Percentiles rank a stretch among this genome's conserved stretches.
These are phyloP conservation scores for Leptobrachium ailaonicum DNA, from an alignment of 2,113 vertebrate species.

Conservation along the genomic window DNA sequence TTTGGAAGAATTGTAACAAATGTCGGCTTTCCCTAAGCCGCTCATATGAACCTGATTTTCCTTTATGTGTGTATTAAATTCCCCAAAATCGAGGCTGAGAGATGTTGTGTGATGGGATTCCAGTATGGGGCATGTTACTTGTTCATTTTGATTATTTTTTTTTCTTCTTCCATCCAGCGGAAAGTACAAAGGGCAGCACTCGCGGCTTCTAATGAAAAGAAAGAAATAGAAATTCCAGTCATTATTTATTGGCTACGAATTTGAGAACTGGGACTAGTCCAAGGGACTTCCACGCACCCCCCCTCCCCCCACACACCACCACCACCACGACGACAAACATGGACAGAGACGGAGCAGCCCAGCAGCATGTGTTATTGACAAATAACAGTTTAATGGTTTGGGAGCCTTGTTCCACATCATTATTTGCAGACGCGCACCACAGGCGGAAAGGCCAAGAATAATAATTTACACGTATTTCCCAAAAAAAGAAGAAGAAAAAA, in stretches of 20 bases:
- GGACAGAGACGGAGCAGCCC: background rate
- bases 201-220: background rate
- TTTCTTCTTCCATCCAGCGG: background rate
- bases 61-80: slow-evolving; percentile 24
- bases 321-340: no score
- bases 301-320: no score
- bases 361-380: no score
- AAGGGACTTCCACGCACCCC: background rate
- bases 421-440: no score
- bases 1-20: slow-evolving; percentile 33
- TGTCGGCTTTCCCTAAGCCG: slow-evolving; percentile 26
- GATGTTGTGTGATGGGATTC: slow-evolving; percentile 4
- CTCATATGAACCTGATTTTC: slow-evolving; percentile 25
- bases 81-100: background rate
- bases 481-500: no score
- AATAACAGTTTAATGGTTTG: no score
- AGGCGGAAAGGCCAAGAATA: no score
- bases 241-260: slow-evolving; percentile 1
- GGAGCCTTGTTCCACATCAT: no score
- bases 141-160: background rate
- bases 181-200: background rate
- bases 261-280: background rate
- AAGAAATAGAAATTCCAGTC: background rate
- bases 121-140: background rate
- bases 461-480: no score